Evolutionary conservation across 2,113 vertebrate species (phyloP).

Genomic region (Lonchura striata): DNA sequence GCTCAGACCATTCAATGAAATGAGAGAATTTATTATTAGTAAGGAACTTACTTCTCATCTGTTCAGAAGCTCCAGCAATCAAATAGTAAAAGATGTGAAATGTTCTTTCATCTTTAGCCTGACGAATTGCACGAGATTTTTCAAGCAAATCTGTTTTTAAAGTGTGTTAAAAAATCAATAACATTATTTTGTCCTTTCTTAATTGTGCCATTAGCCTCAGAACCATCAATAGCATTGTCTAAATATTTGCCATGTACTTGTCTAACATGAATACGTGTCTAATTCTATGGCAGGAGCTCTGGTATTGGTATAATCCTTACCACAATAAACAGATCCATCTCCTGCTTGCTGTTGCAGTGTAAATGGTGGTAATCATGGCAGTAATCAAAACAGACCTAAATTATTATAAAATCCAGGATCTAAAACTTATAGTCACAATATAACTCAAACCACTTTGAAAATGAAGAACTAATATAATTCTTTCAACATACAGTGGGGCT

Average conservation of each 20-base stretch:
- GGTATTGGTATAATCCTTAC: neutral
- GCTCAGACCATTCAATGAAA: neutral
- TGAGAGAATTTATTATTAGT: neutral
- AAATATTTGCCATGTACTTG: neutral
- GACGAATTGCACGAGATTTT: constrained; percentile 81
- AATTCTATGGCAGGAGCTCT: neutral
- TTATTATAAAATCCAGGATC: neutral
- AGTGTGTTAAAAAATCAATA: constrained; percentile 34
- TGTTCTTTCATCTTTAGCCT: constrained; percentile 78
- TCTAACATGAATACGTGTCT: neutral
- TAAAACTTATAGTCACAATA: neutral
- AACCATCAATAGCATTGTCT: neutral
- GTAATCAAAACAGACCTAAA: neutral
- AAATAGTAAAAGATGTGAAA: constrained; percentile 85
- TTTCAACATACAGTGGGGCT: neutral
- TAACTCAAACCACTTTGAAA: neutral
- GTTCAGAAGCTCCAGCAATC: constrained; percentile 76
- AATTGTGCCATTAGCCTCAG: neutral
- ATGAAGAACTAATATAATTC: neutral
- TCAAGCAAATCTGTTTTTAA: constrained; percentile 78
- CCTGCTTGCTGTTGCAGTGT: neutral
- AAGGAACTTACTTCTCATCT: constrained; percentile 76
- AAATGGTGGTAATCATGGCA: neutral
- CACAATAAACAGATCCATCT: neutral
- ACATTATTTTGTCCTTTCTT: neutral